Conservation (phyloP, 2,888 invertebrate genomes). For the Apamea sordens region DNA sequence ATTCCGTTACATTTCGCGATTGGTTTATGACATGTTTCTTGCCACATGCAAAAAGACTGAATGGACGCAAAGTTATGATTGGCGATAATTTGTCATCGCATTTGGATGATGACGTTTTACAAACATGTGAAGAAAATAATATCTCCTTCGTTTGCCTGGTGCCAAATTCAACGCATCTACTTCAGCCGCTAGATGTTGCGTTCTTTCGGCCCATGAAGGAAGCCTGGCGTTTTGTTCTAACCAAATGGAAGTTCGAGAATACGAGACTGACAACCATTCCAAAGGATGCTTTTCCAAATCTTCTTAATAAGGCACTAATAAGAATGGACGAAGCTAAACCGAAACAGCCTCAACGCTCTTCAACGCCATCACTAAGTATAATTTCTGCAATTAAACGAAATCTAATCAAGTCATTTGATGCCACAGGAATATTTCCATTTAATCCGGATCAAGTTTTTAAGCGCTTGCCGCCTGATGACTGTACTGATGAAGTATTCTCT, state of each 20-base stretch:
- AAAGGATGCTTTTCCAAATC: constrained; percentile 1
- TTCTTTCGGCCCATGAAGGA: no score
- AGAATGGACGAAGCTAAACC: not conserved
- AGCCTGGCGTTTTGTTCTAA: not conserved
- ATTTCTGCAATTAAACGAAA: constrained; percentile 1
- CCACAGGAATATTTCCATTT: not conserved
- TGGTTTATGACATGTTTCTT: no score
- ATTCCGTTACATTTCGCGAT: no score
- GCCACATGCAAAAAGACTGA: no score
- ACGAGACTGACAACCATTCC: not conserved
- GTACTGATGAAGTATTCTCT: no score
- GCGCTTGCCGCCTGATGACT: not conserved
- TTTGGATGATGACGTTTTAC: no score
- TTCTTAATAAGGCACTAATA: not conserved
- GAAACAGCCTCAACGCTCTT: not conserved
- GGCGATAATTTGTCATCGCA: no score
- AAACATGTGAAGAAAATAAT: no score
- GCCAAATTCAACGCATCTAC: no score
- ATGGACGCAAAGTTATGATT: no score
- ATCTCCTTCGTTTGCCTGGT: no score
- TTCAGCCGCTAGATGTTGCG: no score
- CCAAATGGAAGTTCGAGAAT: not conserved
- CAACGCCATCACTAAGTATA: constrained; percentile 1
- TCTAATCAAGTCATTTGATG: not conserved
- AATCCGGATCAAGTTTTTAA: constrained; percentile 3